Percentiles rank a stretch among this genome's conserved stretches.
These are phyloP conservation scores for Oscheius sp. DNA, from an alignment of 2,888 invertebrate species.

Conservation along the genomic window DNA sequence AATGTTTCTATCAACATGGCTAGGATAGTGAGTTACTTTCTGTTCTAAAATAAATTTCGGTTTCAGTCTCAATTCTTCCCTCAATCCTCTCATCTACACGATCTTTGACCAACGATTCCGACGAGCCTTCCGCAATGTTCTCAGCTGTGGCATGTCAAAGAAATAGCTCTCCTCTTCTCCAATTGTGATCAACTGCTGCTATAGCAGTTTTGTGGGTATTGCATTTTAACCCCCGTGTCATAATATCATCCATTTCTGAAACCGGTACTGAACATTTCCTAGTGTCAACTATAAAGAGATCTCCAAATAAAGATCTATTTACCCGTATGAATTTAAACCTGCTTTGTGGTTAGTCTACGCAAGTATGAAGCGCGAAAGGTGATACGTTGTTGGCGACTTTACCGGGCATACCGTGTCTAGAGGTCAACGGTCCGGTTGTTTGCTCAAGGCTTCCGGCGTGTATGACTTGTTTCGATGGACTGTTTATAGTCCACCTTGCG, in stretches of 20 bases:
- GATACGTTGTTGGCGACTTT: constrained; percentile 28
- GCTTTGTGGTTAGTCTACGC: background rate
- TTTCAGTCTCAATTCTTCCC: constrained; percentile 70
- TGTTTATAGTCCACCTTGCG: constrained; percentile 21
- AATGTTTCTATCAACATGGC: constrained; percentile 94
- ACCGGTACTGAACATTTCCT: constrained; percentile 33
- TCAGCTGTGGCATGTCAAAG: constrained; percentile 56
- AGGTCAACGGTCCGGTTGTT: constrained; percentile 31
- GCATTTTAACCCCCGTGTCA: constrained; percentile 22
- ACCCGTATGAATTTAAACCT: background rate
- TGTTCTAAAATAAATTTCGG: background rate
- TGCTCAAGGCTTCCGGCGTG: constrained; percentile 32
- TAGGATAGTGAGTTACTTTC: constrained; percentile 82
- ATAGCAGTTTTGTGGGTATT: constrained; percentile 21
- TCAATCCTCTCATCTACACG: constrained; percentile 72
- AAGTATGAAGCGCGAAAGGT: constrained; percentile 17
- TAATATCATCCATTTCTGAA: constrained; percentile 7
- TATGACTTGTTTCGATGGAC: constrained; percentile 36
- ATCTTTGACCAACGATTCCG: constrained; percentile 72
- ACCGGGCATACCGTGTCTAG: constrained; percentile 31
- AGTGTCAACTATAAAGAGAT: constrained; percentile 9
- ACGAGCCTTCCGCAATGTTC: constrained; percentile 68
- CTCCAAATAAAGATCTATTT: constrained; percentile 18
- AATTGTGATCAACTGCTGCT: constrained; percentile 21
- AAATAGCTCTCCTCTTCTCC: constrained; percentile 3